These are phyloP conservation scores for Andrena minutula DNA, from an alignment of 2,888 invertebrate species.

Conservation along the genomic window DNA sequence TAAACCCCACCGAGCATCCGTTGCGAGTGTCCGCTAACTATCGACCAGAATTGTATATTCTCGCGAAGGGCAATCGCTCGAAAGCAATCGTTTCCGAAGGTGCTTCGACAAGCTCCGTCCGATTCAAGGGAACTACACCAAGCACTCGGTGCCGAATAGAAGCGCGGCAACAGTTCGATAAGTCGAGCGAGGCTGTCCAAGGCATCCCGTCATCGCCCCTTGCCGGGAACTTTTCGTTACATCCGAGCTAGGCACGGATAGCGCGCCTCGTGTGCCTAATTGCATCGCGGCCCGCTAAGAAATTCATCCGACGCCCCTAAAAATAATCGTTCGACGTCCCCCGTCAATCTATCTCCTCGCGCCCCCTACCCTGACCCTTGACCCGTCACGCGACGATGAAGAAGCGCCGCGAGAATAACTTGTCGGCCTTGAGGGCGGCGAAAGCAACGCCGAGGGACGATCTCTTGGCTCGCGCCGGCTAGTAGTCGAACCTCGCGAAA, in stretches of 20 bases:
- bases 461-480: neutral
- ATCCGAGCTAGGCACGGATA: neutral
- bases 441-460: constrained; percentile 7
- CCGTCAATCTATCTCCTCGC: neutral
- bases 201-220: neutral
- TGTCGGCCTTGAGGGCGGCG: constrained; percentile 31
- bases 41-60: no score
- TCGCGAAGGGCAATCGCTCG: no score
- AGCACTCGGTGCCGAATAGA: neutral
- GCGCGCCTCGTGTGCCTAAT: constrained; percentile 22
- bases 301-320: constrained; percentile 30
- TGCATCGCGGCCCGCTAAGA: constrained; percentile 20
- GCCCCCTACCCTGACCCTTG: constrained; percentile 22
- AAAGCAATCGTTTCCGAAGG: no score
- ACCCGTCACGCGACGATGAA: constrained; percentile 60
- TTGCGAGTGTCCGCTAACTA: no score
- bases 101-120: no score
- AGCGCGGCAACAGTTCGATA: neutral
- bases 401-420: constrained; percentile 65
- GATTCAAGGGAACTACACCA: no score
- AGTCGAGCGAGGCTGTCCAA: neutral
- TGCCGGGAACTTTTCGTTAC: constrained; percentile 1
- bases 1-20: no score
- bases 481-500: constrained; percentile 10
- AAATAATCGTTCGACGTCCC: constrained; percentile 34